Evolutionary conservation across 2,888 invertebrate species (phyloP), one percentile per base, ranked within the genome.

Genomic region (Zootermopsis nevadensis): DNA sequence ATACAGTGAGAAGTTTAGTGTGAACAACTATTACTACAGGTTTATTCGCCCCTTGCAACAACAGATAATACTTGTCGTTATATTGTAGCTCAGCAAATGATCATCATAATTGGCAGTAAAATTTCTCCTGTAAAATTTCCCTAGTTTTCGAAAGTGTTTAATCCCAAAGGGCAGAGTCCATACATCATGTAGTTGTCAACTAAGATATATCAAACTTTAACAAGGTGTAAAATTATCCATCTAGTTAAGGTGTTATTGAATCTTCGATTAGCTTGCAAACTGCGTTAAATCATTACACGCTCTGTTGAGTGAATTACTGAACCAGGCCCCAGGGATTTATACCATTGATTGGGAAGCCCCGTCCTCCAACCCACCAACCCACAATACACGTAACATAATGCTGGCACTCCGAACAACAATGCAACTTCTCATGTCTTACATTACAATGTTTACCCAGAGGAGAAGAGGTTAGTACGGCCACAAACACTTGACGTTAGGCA

Each of bases 281-380:
- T 60, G 60, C n/a, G n/a, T n/a, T 15, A 60, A 24, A 60, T n/a
- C 60, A 60, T 60, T 60, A 60, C 27, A 60, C 12, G 60, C 60
- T 12, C n/a, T 27, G 27, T n/a, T 60, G 60, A 60, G 2, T 60
- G 15, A 8, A 60, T n/a, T 27, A 60, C 27, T 60, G 60, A 60
- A 60, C n/a, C 8, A 60, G 60, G 27, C n/a, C 60, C 60, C 60
- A n/a, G 60, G 60, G 60, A n/a, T 60, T 60, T 60, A 60, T 60
- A n/a, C 27, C n/a, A 27, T 60, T n/a, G 60, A 60, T 60, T 60
- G n/a, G 4, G 4, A 60, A 60, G 6, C n/a, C 15, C 60, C n/a
- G 19, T 19, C 12, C 38, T 42, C 38, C 19, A n/a, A n/a, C n/a
- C n/a, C n/a, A n/a, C n/a, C n/a, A n/a, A n/a, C 15, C 48, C 48